Conservation (phyloP, 1,140 invertebrate species). For the Lasioglossum albipes region DNA sequence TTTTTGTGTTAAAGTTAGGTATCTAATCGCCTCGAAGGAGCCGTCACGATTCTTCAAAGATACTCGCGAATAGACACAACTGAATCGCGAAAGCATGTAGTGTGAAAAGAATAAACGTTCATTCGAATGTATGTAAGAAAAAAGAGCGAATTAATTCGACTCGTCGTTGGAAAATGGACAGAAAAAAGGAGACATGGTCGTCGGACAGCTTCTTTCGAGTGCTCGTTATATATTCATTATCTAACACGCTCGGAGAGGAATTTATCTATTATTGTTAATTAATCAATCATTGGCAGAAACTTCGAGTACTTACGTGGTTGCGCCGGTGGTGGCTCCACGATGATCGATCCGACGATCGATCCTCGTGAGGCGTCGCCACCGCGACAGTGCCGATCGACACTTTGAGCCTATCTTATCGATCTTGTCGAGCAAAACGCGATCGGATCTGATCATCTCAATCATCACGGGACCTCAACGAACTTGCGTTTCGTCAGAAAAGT, state of each 20-base stretch:
- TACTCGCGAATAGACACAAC: slow-evolving; percentile 1
- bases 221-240: slow-evolving; percentile 38
- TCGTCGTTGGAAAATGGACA: slow-evolving; percentile 1
- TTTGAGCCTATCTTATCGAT: slow-evolving; percentile 56
- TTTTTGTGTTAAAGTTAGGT: slow-evolving; percentile 41
- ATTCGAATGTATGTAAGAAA: background rate
- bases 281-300: slow-evolving; percentile 46
- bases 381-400: slow-evolving; percentile 40
- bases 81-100: background rate
- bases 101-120: too few relatives aligned
- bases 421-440: slow-evolving; percentile 25
- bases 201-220: slow-evolving; percentile 53
- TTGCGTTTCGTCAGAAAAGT: background rate
- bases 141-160: background rate
- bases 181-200: background rate
- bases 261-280: slow-evolving; percentile 49
- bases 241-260: slow-evolving; percentile 52
- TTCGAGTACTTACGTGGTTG: slow-evolving; percentile 58
- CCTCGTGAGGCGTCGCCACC: slow-evolving; percentile 37
- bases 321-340: slow-evolving; percentile 40
- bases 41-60: slow-evolving; percentile 43
- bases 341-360: slow-evolving; percentile 47
- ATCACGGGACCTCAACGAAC: slow-evolving; percentile 17
- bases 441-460: slow-evolving; percentile 13
- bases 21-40: slow-evolving; percentile 45